Conservation (phyloP, 2,888 invertebrate species). For the Encarsia formosa region DNA sequence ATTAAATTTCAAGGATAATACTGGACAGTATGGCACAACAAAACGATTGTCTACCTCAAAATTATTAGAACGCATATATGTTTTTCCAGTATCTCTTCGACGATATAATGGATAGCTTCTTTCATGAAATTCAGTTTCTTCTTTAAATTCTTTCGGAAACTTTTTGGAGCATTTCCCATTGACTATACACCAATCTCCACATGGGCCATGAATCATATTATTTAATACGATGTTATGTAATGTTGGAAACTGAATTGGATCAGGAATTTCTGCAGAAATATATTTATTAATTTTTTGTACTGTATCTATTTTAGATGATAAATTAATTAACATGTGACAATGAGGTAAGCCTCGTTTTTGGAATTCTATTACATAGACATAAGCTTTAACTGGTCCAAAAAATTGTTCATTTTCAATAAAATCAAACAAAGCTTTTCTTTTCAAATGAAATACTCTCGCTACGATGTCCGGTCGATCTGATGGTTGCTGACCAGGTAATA, state of each 20-base stretch:
- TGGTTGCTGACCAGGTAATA: conserved; percentile 14
- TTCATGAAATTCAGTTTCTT: conserved; percentile 27
- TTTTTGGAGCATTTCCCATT: neutral
- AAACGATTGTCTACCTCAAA: conserved; percentile 35
- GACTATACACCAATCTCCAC: conserved; percentile 29
- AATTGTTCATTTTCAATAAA: conserved; percentile 21
- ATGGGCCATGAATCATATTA: conserved; percentile 44
- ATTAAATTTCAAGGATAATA: conserved; percentile 28
- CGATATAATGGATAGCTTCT: conserved; percentile 33
- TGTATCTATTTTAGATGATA: conserved; percentile 25
- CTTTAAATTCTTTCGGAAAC: neutral
- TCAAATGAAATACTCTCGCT: conserved; percentile 18
- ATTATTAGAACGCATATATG: conserved; percentile 11
- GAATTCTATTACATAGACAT: conserved; percentile 22
- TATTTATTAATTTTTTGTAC: neutral
- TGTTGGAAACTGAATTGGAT: conserved; percentile 24
- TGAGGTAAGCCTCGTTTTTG: no score
- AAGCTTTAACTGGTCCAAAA: conserved; percentile 23
- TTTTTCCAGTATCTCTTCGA: conserved; percentile 26
- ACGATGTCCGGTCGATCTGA: conserved; percentile 22
- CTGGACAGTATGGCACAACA: conserved; percentile 37
- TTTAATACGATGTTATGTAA: conserved; percentile 36
- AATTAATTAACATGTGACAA: conserved; percentile 6
- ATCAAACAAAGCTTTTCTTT: conserved; percentile 17
- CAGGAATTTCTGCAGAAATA: conserved; percentile 40